A percentile compares a stretch with the other conserved stretches of the same genome.
phyloP scores from a whole-genome alignment of 2,888 invertebrate genomes.

The Balanococcus diminutus region DNA sequence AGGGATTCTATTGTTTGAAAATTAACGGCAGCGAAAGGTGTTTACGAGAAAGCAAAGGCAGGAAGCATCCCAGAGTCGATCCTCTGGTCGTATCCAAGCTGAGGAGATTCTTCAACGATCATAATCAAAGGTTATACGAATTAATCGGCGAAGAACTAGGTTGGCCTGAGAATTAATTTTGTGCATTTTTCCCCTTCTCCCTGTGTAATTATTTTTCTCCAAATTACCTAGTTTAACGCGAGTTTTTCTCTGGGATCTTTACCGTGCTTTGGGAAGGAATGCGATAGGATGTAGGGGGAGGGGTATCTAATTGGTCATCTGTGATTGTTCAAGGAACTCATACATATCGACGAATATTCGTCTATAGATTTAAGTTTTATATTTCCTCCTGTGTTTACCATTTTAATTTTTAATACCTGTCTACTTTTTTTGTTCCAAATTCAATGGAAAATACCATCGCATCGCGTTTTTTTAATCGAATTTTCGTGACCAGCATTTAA shows the following conservation, averaged over 20 bases:
- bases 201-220: neutral
- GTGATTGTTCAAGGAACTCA: neutral
- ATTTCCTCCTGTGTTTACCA: neutral
- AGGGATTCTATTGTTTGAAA: conserved; percentile 73
- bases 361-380: neutral
- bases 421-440: neutral
- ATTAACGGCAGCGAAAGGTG: conserved; percentile 70
- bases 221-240: neutral
- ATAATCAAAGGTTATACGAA: conserved; percentile 90
- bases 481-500: neutral
- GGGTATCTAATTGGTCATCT: neutral
- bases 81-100: conserved; percentile 72
- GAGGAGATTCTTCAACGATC: conserved; percentile 86
- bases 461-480: neutral
- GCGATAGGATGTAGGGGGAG: neutral
- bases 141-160: conserved; percentile 90
- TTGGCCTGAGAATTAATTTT: conserved; percentile 84
- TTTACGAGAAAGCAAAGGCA: conserved; percentile 83
- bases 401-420: neutral
- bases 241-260: neutral
- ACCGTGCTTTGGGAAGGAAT: neutral
- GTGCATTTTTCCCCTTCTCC: neutral
- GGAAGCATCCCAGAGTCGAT: conserved; percentile 75
- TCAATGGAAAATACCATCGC: neutral
- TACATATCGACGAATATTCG: too few relatives aligned